Evolutionary conservation across 2,797 vertebrate species (phyloP), one percentile per base, ranked within the genome.

Genomic region (Sphenopsis melanotis): DNA sequence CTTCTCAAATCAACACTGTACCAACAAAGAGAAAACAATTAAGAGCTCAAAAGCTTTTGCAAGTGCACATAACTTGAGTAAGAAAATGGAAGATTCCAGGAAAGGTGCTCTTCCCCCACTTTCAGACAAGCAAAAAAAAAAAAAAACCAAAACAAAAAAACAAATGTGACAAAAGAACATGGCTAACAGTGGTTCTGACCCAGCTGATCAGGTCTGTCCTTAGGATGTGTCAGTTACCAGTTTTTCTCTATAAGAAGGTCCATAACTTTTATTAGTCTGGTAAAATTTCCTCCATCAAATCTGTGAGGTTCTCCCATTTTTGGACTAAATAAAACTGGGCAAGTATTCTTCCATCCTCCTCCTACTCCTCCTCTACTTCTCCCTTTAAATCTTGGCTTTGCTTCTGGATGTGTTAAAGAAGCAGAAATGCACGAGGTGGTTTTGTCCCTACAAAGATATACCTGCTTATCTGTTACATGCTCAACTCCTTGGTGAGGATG

Each of bases 101-200:
- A 69, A 79, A 78, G 10, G 3, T 2, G 2, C 27, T 19, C 30
- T 27, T 41, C 2, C 2, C 1, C 2, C 2, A n/a, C 7, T 56
- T 56, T 69, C 60, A 89, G 50, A 4, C 36, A 89, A 72, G 5
- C 0, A 3, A 85, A 84, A 82, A 44, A 22, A 39, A 39, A 39
- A 39, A 14, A 39, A 39, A 39, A 39, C 37, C 37, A 39, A 39
- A 39, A 39, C n/a, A n/a, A 39, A 12, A 5, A 39, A 41, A 41
- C 39, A 39, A 39, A 39, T 15, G 39, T 39, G 39, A 39, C 39
- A 41, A 41, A 41, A 41, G 39, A 41, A 41, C 39, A 41, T 41
- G 39, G 39, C 39, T 41, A 16, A 41, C 15, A 41, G 16, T 41
- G 15, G 16, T 41, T 41, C 39, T 41, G 15, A 41, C 39, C 39